Conservation (phyloP, 2,113 vertebrate genomes). For the Otolemur garnettii region DNA sequence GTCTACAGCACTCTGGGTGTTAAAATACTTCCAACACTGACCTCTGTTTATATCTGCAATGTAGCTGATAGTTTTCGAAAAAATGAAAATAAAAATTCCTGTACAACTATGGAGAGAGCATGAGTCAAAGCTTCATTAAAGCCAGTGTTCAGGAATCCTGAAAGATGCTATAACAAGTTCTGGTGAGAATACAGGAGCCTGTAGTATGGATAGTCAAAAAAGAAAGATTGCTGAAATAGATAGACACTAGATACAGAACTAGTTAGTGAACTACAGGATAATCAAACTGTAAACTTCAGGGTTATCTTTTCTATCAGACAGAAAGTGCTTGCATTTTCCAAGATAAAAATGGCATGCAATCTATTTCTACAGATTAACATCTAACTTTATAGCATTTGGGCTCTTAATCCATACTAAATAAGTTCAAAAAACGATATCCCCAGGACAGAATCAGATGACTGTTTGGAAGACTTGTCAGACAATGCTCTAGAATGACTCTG, state of each 20-base stretch:
- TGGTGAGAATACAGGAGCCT: not conserved
- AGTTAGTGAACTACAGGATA: not conserved
- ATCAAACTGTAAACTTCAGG: not conserved
- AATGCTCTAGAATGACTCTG: not conserved
- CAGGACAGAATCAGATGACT: not conserved
- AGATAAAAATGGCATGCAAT: slow-evolving; percentile 3
- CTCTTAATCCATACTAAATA: slow-evolving; percentile 7
- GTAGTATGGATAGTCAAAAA: not conserved
- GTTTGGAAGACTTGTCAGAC: not conserved
- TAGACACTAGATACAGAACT: slow-evolving; percentile 30
- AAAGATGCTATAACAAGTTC: not conserved
- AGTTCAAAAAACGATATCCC: not conserved
- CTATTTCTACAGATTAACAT: not conserved
- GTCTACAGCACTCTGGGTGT: not conserved
- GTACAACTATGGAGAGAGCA: not conserved
- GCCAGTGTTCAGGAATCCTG: not conserved
- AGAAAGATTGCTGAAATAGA: not conserved
- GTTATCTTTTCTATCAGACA: not conserved
- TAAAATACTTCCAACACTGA: not conserved
- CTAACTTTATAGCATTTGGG: not conserved
- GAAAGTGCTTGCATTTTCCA: not conserved
- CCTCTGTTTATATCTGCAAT: not conserved
- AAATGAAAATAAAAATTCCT: not conserved
- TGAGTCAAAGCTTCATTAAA: not conserved
- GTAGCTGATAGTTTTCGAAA: not conserved